A percentile compares a stretch with the other conserved stretches of the same genome.
Conservation (phyloP, 1,140 invertebrate species). For the Drosophila rufa region DNA sequence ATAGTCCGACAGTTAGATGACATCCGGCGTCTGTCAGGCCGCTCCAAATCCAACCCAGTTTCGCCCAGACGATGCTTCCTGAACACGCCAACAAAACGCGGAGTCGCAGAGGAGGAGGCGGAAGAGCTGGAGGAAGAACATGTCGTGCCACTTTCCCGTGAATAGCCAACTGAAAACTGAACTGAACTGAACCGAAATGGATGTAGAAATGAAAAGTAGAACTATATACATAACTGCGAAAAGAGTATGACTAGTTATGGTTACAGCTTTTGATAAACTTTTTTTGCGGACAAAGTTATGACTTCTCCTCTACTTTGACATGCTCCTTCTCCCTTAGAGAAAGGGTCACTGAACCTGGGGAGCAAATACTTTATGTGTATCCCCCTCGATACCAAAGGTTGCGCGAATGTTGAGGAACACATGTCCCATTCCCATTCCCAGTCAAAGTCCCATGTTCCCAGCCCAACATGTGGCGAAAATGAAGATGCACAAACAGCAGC, state of each 20-base stretch:
- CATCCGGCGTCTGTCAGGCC: slow-evolving; percentile 63
- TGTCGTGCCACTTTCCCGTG: slow-evolving; percentile 75
- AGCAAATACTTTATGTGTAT: slow-evolving; percentile 18
- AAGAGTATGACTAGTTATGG: slow-evolving; percentile 47
- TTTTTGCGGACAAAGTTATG: slow-evolving; percentile 26
- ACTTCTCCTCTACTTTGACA: slow-evolving; percentile 1
- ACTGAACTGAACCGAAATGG: slow-evolving; percentile 56
- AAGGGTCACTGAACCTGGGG: slow-evolving; percentile 39
- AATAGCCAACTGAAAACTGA: slow-evolving; percentile 58
- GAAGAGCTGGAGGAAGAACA: slow-evolving; percentile 31
- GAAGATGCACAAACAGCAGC: slow-evolving; percentile 42
- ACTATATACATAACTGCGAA: slow-evolving; percentile 41
- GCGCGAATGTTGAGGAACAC: slow-evolving; percentile 52
- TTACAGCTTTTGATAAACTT: slow-evolving; percentile 36
- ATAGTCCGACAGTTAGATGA: slow-evolving; percentile 56
- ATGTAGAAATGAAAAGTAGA: slow-evolving; percentile 62
- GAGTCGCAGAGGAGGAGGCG: not conserved
- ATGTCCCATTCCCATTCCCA: slow-evolving; percentile 19
- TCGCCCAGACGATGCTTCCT: slow-evolving; percentile 56
- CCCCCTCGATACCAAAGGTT: slow-evolving; percentile 35
- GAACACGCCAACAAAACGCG: slow-evolving; percentile 38
- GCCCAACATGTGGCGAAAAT: slow-evolving; percentile 45
- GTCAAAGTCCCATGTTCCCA: not conserved
- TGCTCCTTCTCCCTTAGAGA: not conserved
- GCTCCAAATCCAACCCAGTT: slow-evolving; percentile 47